Base-by-base conservation (phyloP, 2,888 invertebrate genomes). In the Latrodectus hesperus region DNA sequence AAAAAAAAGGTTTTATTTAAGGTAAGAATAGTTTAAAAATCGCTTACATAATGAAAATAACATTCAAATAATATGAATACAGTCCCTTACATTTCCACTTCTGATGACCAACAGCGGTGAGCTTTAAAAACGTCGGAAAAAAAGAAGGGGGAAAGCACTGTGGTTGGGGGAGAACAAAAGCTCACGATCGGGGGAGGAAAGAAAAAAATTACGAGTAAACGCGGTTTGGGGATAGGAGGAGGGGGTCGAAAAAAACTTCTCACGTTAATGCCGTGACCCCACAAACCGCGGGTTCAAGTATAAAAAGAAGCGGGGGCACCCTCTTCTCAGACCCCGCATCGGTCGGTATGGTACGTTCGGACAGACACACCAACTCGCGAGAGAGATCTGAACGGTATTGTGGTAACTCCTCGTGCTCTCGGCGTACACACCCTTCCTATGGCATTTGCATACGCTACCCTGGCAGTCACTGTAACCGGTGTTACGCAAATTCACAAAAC, bases 31-130 rank as follows among this genome's bases (percentile, higher is more conserved):
- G 38, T 38, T 38, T 38, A 38, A 38, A 38, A 38, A n/a, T 1
- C 6, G 6, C 2, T 38, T 38, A 38, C 38, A 38, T 38, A 38
- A 38, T 38, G 38, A 38, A 38, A 38, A 6, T 38, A 38, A 38
- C 38, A 38, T 38, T 38, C 4, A 38, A 38, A 38, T 38, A 38
- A 38, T 38, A 38, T 38, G 38, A 38, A 38, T 38, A 38, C 38
- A 38, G 38, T 6, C 38, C 38, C 38, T 38, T 38, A 6, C 38
- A 6, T 38, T 38, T 38, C 38, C 5, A 38, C 38, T 38, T 38
- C 60, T 60, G 60, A 60, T 60, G 60, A 60, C 14, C 60, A n/a
- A 60, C 60, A 60, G 76, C 76, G 75, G 75, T 60, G 64, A n/a
- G 75, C 64, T 75, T 64, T 60, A 49, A 49, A 76, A n/a, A 17